phyloP scores from a whole-genome alignment of 2,113 vertebrate species.

The Neolamprologus brichardi region DNA sequence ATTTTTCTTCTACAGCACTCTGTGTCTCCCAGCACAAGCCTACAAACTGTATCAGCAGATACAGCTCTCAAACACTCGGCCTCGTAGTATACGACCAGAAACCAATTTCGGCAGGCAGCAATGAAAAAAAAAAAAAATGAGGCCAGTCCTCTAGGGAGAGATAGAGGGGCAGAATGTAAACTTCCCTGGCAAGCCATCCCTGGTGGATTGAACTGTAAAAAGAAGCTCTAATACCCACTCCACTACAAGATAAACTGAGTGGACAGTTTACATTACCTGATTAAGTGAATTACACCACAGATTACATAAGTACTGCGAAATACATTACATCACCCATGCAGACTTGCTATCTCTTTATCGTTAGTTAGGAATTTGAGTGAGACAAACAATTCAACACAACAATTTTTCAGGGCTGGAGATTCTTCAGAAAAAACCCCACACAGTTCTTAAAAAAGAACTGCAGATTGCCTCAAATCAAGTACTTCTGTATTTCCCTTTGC shows the following conservation, averaged over 20 bases:
- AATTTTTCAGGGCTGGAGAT: not conserved
- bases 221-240: slow-evolving; percentile 46
- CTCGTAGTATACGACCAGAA: slow-evolving; percentile 54
- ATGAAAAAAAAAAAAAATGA: slow-evolving; percentile 57
- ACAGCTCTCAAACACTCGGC: slow-evolving; percentile 37
- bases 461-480: not conserved
- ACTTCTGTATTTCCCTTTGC: not conserved
- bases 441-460: not conserved
- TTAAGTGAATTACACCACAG: slow-evolving; percentile 41
- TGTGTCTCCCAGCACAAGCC: slow-evolving; percentile 19
- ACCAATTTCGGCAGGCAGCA: slow-evolving; percentile 65
- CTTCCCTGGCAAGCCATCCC: slow-evolving; percentile 59
- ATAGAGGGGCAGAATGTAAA: slow-evolving; percentile 69
- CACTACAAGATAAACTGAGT: slow-evolving; percentile 46
- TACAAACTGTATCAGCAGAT: slow-evolving; percentile 59
- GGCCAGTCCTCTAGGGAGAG: slow-evolving; percentile 65
- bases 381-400: not conserved
- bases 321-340: not conserved
- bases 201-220: slow-evolving; percentile 58
- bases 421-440: not conserved
- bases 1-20: slow-evolving; percentile 16
- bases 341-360: not conserved
- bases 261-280: slow-evolving; percentile 43
- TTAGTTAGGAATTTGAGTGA: not conserved
- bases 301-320: slow-evolving; percentile 21